A percentile compares a stretch with the other conserved stretches of the same genome.
phyloP scores from a whole-genome alignment of 1,140 invertebrate species.

The Archivesica marissinica region DNA sequence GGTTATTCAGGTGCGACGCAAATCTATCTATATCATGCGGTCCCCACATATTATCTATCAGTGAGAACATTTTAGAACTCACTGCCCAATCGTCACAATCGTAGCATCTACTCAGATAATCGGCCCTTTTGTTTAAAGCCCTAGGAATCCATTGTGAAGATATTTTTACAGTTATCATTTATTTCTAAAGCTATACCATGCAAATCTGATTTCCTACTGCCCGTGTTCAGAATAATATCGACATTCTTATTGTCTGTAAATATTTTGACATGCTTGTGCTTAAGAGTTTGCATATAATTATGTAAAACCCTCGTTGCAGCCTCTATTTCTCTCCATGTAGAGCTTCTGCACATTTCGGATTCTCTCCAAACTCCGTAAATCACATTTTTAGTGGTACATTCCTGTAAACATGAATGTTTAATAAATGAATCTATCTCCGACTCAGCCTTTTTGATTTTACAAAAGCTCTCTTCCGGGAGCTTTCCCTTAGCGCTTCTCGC shows the following conservation, averaged over 20 bases:
- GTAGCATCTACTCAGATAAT: not conserved
- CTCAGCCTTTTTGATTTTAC: too few species aligned
- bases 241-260: constrained; percentile 39
- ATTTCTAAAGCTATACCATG: not conserved
- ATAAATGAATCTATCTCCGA: too few species aligned
- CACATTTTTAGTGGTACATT: not conserved
- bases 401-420: not conserved
- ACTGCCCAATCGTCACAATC: constrained; percentile 47
- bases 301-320: constrained; percentile 6
- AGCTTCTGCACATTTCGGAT: not conserved
- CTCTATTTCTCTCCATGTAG: constrained; percentile 33
- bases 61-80: not conserved
- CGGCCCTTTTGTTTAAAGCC: not conserved
- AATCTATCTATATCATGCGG: constrained; percentile 13
- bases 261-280: not conserved
- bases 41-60: constrained; percentile 29
- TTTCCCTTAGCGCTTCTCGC: too few species aligned
- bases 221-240: not conserved
- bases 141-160: constrained; percentile 38
- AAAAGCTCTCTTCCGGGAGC: too few species aligned
- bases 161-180: not conserved
- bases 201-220: constrained; percentile 23
- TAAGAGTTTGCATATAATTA: not conserved
- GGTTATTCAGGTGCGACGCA: not conserved
- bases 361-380: constrained; percentile 1